A percentile compares a stretch with the other conserved stretches of the same genome.
Evolutionary conservation across 1,140 invertebrate genomes (phyloP).

Genomic region (Drosophila kikkawai): DNA sequence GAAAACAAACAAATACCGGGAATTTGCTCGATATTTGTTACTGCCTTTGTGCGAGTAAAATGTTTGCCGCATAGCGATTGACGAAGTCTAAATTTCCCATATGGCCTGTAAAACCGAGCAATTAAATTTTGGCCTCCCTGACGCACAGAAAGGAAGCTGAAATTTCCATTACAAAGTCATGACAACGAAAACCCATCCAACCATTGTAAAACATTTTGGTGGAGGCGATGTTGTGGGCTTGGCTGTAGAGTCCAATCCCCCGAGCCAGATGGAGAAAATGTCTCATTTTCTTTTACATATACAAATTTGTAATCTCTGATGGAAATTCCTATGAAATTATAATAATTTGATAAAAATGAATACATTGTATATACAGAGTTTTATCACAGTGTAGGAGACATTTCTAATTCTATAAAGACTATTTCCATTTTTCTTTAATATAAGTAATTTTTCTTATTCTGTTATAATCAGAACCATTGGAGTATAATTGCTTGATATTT

Average conservation of each 20-base stretch:
- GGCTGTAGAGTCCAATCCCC: conserved; percentile 24
- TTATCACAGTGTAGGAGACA: background rate
- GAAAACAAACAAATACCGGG: conserved; percentile 31
- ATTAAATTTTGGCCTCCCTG: conserved; percentile 48
- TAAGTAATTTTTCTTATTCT: background rate
- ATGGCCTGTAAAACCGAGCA: conserved; percentile 64
- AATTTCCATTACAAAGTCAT: conserved; percentile 67
- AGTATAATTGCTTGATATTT: background rate
- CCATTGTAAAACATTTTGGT: conserved; percentile 38
- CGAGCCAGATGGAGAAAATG: conserved; percentile 22
- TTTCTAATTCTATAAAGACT: background rate
- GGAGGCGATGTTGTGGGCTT: conserved; percentile 20
- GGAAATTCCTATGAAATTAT: background rate
- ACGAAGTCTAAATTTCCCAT: conserved; percentile 61
- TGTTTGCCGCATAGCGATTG: conserved; percentile 20
- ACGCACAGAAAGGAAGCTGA: conserved; percentile 25
- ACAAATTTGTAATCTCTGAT: background rate
- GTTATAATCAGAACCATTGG: background rate
- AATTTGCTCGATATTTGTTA: conserved; percentile 25
- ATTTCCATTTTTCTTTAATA: background rate
- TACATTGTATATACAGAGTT: background rate
- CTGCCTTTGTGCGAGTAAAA: conserved; percentile 37
- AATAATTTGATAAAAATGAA: background rate
- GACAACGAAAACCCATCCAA: conserved; percentile 47
- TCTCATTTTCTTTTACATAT: background rate